Percentiles rank a stretch among this genome's conserved stretches.
Evolutionary conservation across 2,113 vertebrate genomes (phyloP).

Genomic region (Danionella cerebrum): DNA sequence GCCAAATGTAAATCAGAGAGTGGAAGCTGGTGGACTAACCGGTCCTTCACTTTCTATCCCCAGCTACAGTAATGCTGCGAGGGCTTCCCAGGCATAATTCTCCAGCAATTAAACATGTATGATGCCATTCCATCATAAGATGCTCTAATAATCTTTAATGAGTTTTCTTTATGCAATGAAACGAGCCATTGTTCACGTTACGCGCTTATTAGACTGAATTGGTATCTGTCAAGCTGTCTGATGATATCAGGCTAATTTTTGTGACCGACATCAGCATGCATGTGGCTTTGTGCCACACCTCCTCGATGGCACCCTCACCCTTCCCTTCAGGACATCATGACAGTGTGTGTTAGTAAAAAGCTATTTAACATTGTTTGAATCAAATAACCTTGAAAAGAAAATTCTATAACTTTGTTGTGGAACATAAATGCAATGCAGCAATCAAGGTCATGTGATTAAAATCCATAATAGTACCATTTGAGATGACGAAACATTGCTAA

Average conservation of each 20-base stretch:
- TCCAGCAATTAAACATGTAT: conserved; percentile 8
- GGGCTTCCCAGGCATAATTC: background rate
- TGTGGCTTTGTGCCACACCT: too few species aligned
- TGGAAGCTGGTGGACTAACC: background rate
- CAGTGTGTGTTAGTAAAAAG: too few species aligned
- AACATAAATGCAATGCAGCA: too few species aligned
- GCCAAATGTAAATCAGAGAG: background rate
- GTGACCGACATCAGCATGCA: background rate
- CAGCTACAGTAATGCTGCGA: background rate
- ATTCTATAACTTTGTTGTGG: too few species aligned
- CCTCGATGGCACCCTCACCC: too few species aligned
- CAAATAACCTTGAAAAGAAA: too few species aligned
- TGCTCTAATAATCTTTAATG: conserved; percentile 4
- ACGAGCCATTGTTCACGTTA: background rate
- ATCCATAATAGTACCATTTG: background rate
- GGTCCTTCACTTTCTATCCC: background rate
- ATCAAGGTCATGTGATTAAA: background rate
- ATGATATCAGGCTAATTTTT: background rate
- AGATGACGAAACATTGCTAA: background rate
- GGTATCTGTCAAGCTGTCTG: background rate
- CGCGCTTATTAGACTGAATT: background rate
- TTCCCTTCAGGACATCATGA: too few species aligned
- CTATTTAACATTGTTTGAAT: too few species aligned
- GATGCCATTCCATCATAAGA: background rate
- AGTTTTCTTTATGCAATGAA: conserved; percentile 2